These are phyloP conservation scores for Beroe ovata DNA, from an alignment of 37 sponge, comb jelly and placozoan species.

Conservation along the genomic window DNA sequence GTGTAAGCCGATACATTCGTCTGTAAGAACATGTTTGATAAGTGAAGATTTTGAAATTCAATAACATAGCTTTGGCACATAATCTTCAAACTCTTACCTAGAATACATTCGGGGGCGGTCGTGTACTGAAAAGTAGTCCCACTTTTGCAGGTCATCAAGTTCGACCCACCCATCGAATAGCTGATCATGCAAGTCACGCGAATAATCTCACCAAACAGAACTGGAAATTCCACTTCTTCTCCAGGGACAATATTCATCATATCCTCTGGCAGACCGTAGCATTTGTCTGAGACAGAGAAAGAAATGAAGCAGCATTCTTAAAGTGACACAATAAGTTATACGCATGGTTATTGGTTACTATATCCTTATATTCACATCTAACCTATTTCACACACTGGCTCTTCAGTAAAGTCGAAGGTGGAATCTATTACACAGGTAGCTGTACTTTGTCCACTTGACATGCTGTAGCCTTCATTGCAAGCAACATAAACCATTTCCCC, in stretches of 20 bases:
- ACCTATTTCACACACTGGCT: conserved; percentile 1
- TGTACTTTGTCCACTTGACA: neutral
- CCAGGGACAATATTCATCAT: neutral
- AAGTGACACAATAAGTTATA: too few species aligned
- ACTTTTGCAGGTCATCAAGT: neutral
- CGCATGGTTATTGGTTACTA: too few species aligned
- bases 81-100: too few species aligned
- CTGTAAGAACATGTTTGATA: too few species aligned
- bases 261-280: neutral
- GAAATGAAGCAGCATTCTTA: too few species aligned
- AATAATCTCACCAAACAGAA: neutral
- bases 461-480: neutral
- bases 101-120: too few species aligned
- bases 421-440: neutral
- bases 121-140: too few species aligned
- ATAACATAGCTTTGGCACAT: too few species aligned
- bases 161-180: neutral
- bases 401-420: neutral
- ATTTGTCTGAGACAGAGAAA: conserved; percentile 5
- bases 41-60: too few species aligned
- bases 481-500: neutral
- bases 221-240: neutral
- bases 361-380: too few species aligned
- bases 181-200: neutral
- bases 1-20: neutral